Evolutionary conservation across 2,888 invertebrate genomes (phyloP).

Genomic region (Xylocampa areola): DNA sequence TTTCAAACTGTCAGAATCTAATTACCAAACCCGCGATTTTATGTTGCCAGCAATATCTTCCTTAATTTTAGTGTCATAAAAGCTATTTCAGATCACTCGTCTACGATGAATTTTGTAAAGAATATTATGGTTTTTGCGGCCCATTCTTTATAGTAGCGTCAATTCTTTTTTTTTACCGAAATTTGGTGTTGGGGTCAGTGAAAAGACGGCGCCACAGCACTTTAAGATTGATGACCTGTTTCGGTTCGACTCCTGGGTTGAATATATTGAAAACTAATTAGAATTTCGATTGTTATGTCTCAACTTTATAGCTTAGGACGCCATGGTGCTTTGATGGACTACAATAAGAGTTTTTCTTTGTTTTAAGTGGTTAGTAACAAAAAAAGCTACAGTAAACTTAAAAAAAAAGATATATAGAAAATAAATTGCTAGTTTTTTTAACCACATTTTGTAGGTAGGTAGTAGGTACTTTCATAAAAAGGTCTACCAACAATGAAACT

Average conservation of each 20-base stretch:
- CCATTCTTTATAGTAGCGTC: conserved; percentile 84
- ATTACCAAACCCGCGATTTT: conserved; percentile 75
- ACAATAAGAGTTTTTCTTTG: conserved; percentile 3
- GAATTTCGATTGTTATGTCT: conserved; percentile 62
- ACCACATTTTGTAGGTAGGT: no score
- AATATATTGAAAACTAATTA: conserved; percentile 76
- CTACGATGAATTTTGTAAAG: conserved; percentile 44
- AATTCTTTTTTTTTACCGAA: conserved; percentile 70
- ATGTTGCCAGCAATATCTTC: conserved; percentile 48
- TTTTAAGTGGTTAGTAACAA: no score
- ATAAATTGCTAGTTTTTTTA: no score
- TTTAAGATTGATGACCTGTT: conserved; percentile 83
- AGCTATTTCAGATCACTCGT: conserved; percentile 55
- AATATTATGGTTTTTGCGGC: conserved; percentile 78
- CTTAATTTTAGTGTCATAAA: conserved; percentile 56
- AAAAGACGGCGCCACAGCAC: conserved; percentile 79
- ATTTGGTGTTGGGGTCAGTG: conserved; percentile 83
- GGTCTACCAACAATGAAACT: no score
- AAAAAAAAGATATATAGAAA: no score
- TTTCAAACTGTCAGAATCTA: conserved; percentile 88
- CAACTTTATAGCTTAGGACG: conserved; percentile 43
- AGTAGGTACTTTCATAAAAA: no score
- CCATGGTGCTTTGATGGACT: conserved; percentile 16
- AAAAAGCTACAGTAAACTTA: no score
- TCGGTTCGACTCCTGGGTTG: conserved; percentile 72